Base-by-base conservation (phyloP, 53 echinoderm and acorn worm species). In the Stichopus horrens region DNA sequence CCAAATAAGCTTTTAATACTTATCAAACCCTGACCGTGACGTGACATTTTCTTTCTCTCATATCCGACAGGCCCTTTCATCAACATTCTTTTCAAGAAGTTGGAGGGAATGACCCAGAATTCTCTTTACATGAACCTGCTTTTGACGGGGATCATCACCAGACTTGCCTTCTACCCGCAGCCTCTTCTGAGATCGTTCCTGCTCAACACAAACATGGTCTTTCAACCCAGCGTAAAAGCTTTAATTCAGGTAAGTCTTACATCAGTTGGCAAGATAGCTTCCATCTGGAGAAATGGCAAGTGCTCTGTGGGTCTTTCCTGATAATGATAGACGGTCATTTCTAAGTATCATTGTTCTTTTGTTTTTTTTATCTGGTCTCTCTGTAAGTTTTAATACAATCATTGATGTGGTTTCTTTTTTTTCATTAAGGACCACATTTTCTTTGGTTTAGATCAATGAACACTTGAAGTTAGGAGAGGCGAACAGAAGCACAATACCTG, bases 41-140 rank as follows among this genome's bases (percentile, higher is more conserved):
- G 67, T 14, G 67, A 14, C 67, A 66, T 66, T 74, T 7, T 74
- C 37, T 52, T 22, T 23, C 37, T 53, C 18, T 71, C 71, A 13
- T 71, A n/a, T 18, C 71, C 5, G 14, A 52, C 94, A 99, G 99
- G 96, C 89, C 94, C 96, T 22, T 99, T 99, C 89, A 92, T 99
- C 79, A 92, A 88, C 83, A 94, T 94, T 55, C 88, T 99, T 84
- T 99, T 99, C 21, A 83, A 83, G 51, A 94, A 94, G 83, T 91
- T 99, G 56, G 99, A 99, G 19, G 86, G 92, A 21, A 99, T 99
- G 99, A 96, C 96, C 93, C 89, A 96, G 91, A 99, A 99, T 77
- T 93, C 93, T 21, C 90, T 96, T 55, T 95, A 96, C 54, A 94
- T 99, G 86, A 99, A 99, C 77, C 96, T 99, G 13, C 91, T 99